Evolutionary conservation across 1,140 invertebrate species (phyloP).

Genomic region (Calephelis virginiensis): DNA sequence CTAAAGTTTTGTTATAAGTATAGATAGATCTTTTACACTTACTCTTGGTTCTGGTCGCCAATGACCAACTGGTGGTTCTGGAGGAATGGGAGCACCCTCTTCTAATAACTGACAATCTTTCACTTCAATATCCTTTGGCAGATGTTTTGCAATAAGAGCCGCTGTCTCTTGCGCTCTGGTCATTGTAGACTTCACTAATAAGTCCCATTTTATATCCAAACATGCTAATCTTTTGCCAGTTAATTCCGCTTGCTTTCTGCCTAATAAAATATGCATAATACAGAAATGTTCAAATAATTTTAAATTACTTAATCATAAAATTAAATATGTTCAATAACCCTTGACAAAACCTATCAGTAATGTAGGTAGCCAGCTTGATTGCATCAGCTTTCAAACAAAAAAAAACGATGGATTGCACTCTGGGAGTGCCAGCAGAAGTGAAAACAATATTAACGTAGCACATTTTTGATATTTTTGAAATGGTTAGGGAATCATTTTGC

Average conservation of each 20-base stretch:
- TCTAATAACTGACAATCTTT: constrained; percentile 88
- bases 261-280: constrained; percentile 61
- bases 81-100: constrained; percentile 96
- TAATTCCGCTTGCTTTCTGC: constrained; percentile 88
- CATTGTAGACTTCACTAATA: constrained; percentile 94
- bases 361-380: too few species aligned
- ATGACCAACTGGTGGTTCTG: constrained; percentile 91
- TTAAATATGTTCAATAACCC: background rate
- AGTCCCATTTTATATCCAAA: constrained; percentile 87
- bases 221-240: constrained; percentile 89
- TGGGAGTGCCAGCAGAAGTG: too few species aligned
- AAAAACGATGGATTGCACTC: too few species aligned
- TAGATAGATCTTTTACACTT: constrained; percentile 33
- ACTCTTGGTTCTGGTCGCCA: constrained; percentile 87
- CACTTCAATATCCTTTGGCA: constrained; percentile 79
- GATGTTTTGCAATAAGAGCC: constrained; percentile 86
- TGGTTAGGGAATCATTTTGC: too few species aligned
- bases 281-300: background rate
- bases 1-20: too few species aligned
- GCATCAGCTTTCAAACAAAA: too few species aligned
- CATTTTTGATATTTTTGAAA: too few species aligned
- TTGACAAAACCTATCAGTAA: too few species aligned
- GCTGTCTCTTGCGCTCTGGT: constrained; percentile 94
- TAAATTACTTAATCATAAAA: background rate
- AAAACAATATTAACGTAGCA: too few species aligned